Conservation (phyloP, 1,140 invertebrate species). For the Tetraneura akinire region DNA sequence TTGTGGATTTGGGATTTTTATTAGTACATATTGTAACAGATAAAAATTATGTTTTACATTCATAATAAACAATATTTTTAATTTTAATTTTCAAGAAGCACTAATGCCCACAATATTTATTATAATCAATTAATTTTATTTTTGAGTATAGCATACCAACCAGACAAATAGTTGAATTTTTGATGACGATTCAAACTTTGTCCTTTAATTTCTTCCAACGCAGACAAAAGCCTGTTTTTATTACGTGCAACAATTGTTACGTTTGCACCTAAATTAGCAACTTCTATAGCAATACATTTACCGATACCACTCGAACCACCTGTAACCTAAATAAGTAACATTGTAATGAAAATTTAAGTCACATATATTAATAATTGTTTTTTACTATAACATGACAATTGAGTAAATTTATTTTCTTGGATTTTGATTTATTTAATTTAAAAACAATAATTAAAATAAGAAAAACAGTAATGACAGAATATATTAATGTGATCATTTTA, state of each 20-base stretch:
- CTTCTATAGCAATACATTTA: conserved; percentile 76
- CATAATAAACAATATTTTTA: no score
- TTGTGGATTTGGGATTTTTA: no score
- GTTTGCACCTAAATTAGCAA: conserved; percentile 76
- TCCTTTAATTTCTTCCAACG: conserved; percentile 65
- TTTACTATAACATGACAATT: conserved; percentile 21
- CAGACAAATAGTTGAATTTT: conserved; percentile 68
- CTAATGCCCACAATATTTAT: no score
- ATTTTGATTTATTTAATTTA: not conserved
- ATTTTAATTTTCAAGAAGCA: no score
- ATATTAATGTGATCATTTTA: not conserved
- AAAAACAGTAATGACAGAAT: not conserved
- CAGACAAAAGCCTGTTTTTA: conserved; percentile 66
- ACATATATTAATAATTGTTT: not conserved
- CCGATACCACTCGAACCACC: conserved; percentile 97
- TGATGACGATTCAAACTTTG: conserved; percentile 61
- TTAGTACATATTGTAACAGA: no score
- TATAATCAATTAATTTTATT: no score
- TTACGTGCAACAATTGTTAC: conserved; percentile 89
- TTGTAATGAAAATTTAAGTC: not conserved
- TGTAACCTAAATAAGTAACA: conserved; percentile 64
- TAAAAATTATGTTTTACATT: no score
- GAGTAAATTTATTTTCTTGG: not conserved
- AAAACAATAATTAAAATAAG: not conserved
- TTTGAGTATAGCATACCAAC: no score